Evolutionary conservation across 92 coral and sea anemone genomes (phyloP), one percentile per base, ranked within the genome.

Genomic region (Palythoa grandis): DNA sequence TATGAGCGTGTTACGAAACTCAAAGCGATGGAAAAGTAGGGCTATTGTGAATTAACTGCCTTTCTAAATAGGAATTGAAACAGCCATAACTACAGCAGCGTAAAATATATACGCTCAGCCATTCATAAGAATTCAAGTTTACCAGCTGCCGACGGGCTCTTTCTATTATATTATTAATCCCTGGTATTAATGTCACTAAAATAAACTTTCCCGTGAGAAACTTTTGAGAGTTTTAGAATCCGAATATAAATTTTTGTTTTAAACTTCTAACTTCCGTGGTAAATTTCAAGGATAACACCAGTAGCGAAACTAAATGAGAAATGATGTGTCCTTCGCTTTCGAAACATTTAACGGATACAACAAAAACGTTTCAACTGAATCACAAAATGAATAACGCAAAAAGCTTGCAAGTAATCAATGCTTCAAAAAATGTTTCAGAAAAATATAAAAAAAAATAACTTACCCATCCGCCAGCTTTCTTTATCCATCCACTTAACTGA

Each of bases 381-480:
- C 47, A 11, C 11, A 74, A 20, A 74, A 50, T 72, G 23, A n/a
- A 72, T 17, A 72, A 72, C 43, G n/a, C 12, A 25, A 50, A 17
- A 47, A 24, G 17, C 54, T 13, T 74, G 38, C 10, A 52, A 60
- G 37, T n/a, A 25, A 29, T 29, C 35, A 29, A 37, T 15, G 57
- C 58, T 78, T n/a, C n/a, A n/a, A 20, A 54, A 60, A 58, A 57
- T 85, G 47, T 37, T 80, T 13, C 84, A 82, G 66, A 86, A 90
- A 79, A 73, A 67, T 72, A 69, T 60, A 40, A 52, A 72, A 77
- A 63, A 19, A 63, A n/a, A n/a, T n/a, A n/a, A 76, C 98, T 84
- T 86, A 96, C 99, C 99, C 99, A 96, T 90, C 99, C 99, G 14
- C 99, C 99, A 29, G 90, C 86, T 50, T 95, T 93, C 25, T 50